These are phyloP conservation scores for Oryzias dopingdopingensis DNA, from an alignment of 2,797 vertebrate species.

Conservation along the genomic window DNA sequence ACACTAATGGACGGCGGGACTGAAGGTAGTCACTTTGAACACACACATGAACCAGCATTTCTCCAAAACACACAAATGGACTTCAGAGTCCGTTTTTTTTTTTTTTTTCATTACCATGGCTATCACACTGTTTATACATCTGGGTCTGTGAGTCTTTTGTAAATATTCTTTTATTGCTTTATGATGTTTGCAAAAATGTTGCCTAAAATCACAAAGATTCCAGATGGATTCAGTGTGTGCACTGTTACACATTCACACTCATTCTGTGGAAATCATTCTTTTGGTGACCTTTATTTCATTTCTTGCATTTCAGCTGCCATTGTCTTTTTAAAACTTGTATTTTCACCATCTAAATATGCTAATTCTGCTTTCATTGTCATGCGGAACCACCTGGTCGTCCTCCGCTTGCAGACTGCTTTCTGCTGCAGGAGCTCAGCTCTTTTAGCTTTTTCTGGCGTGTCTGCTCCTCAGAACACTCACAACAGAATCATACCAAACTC, in stretches of 20 bases:
- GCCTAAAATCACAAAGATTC: slow-evolving; percentile 51
- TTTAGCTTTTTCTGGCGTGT: slow-evolving; percentile 10
- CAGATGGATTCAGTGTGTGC: slow-evolving; percentile 34
- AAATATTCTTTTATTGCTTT: slow-evolving; percentile 71
- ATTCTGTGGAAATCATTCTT: slow-evolving; percentile 38
- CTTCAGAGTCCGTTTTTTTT: not conserved
- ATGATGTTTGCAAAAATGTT: slow-evolving; percentile 75
- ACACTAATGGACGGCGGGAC: slow-evolving; percentile 74
- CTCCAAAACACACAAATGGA: slow-evolving; percentile 32
- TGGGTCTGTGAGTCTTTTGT: slow-evolving; percentile 24
- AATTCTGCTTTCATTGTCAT: slow-evolving; percentile 74
- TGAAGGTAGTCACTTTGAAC: slow-evolving; percentile 71
- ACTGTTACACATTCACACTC: slow-evolving; percentile 22
- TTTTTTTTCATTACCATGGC: slow-evolving; percentile 5
- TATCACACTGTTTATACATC: slow-evolving; percentile 14
- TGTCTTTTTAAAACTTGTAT: slow-evolving; percentile 75
- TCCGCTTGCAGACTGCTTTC: slow-evolving; percentile 49
- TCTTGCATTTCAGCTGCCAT: slow-evolving; percentile 68
- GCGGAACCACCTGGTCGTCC: slow-evolving; percentile 66
- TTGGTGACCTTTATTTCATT: slow-evolving; percentile 24
- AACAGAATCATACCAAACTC: slow-evolving; percentile 31
- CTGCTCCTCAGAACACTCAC: slow-evolving; percentile 17
- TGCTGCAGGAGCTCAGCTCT: slow-evolving; percentile 33
- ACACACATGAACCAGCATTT: slow-evolving; percentile 57
- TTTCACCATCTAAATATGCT: slow-evolving; percentile 75